Conservation (phyloP, 1,140 invertebrate genomes). For the Anthonomus grandis region DNA sequence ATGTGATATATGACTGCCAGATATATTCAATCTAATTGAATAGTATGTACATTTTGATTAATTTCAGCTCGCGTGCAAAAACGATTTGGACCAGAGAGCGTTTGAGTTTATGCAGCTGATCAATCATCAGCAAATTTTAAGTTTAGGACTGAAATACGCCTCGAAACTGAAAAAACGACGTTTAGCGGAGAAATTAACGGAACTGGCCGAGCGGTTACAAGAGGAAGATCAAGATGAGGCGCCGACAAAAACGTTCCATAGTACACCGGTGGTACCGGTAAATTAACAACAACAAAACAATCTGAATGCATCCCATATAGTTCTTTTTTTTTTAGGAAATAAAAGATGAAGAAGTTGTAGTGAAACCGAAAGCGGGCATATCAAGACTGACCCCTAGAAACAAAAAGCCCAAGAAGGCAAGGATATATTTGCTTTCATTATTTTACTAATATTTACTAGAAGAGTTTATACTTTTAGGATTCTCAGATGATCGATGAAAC, state of each 20-base stretch:
- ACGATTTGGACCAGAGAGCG: slow-evolving; percentile 80
- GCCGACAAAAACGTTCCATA: background rate
- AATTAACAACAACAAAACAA: background rate
- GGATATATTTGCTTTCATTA: background rate
- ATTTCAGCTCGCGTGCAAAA: slow-evolving; percentile 73
- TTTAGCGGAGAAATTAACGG: slow-evolving; percentile 69
- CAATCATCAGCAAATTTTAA: slow-evolving; percentile 69
- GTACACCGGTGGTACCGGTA: background rate
- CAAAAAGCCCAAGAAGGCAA: slow-evolving; percentile 7
- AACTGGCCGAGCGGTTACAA: slow-evolving; percentile 40
- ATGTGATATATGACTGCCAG: no score
- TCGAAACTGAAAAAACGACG: slow-evolving; percentile 69
- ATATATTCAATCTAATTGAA: no score
- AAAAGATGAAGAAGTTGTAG: background rate
- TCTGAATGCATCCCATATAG: background rate
- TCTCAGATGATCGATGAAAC: background rate
- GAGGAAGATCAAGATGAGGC: slow-evolving; percentile 14
- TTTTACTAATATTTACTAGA: background rate
- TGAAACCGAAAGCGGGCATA: slow-evolving; percentile 6
- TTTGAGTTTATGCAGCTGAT: slow-evolving; percentile 84
- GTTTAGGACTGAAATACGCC: slow-evolving; percentile 85
- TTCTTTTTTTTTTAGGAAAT: slow-evolving; percentile 17
- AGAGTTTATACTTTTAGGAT: background rate
- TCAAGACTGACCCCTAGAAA: slow-evolving; percentile 3
- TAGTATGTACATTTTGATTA: background rate